Evolutionary conservation across 2,113 vertebrate species (phyloP), one percentile per base, ranked within the genome.

Genomic region (Ophthalmolycus amberensis): DNA sequence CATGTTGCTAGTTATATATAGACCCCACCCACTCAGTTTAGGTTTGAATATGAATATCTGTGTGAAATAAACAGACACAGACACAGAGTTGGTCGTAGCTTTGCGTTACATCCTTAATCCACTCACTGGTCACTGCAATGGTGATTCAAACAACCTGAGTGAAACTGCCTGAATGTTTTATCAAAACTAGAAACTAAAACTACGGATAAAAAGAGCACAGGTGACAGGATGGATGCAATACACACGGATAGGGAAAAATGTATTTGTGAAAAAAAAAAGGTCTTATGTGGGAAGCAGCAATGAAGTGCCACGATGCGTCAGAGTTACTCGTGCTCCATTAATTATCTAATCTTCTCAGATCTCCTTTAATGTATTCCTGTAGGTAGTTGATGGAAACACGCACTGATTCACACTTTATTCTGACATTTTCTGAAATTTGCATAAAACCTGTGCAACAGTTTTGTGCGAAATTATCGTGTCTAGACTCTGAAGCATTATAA

Each of bases 311-410:
- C n/a, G 40, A 77, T 70, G 72, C 40, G 52, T 88, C 50, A 22
- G 71, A 71, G 52, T 52, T 52, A 59, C 72, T 64, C 71, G 34
- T 75, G 71, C 71, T 69, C 37, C 56, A 77, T 76, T 76, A 85
- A 77, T 77, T 70, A 77, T 63, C 72, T 48, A 76, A 73, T 71
- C 60, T 58, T 75, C 60, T 82, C 56, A n/a, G 54, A 71, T 79
- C 75, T 68, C 66, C 48, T 79, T 46, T 46, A 78, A 85, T 76
- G 71, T 64, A 69, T 72, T 83, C 54, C 63, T 50, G 58, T 69
- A 52, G 42, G 40, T 58, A 64, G 42, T 34, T 76, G 62, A 79
- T 75, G 71, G 63, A 68, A 82, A 58, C 71, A 42, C 11, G 3
- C 22, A 46, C 32, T 62, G 60, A 63, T 62, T 87, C 65, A 71